Evolutionary conservation across 2,888 invertebrate species (phyloP).

Genomic region (Ormyrus rosae): DNA sequence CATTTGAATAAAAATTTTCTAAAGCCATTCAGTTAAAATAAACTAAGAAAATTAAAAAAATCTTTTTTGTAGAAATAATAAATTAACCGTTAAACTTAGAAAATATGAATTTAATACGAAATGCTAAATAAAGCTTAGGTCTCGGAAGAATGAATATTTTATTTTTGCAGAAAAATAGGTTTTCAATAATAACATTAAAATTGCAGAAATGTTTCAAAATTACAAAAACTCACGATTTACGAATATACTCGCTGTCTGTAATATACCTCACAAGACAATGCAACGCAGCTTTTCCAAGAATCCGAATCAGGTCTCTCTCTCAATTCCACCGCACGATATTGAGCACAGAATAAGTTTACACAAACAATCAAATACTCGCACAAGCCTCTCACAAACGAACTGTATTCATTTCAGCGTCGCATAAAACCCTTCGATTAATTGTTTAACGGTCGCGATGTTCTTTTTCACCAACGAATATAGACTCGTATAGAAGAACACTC

Average conservation of each 20-base stretch:
- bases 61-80: background rate
- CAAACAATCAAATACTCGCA: no score
- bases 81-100: background rate
- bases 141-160: background rate
- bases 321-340: no score
- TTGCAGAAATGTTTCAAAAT: background rate
- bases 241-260: background rate
- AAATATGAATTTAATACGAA: background rate
- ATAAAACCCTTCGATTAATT: no score
- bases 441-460: no score
- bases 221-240: background rate
- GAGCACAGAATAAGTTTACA: no score
- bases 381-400: no score
- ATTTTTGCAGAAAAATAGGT: background rate
- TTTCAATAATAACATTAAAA: background rate
- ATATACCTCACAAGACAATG: background rate
- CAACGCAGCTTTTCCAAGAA: no score
- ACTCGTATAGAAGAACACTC: no score
- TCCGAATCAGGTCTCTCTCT: no score
- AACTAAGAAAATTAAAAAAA: background rate
- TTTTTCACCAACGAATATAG: no score
- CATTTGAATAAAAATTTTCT: background rate
- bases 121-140: background rate
- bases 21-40: background rate
- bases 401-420: no score